Evolutionary conservation across 2,888 invertebrate species (phyloP).

Genomic region (Sinotaia quadrata): DNA sequence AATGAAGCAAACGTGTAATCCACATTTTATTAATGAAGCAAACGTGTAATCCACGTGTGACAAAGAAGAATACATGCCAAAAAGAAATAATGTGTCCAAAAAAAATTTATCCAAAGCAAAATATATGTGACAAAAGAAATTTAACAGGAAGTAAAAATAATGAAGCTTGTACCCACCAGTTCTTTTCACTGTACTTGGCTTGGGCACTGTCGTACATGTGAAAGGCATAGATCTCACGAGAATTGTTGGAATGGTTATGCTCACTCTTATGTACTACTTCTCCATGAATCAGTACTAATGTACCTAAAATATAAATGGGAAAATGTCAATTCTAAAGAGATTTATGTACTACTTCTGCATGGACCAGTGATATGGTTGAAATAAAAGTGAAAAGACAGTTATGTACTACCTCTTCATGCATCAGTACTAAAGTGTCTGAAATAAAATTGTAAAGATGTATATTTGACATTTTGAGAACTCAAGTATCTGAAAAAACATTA

Average conservation of each 20-base stretch:
- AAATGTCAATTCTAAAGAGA: too few species aligned
- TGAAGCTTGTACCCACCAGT: slow-evolving; percentile 79
- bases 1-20: too few species aligned
- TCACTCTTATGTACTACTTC: slow-evolving; percentile 94
- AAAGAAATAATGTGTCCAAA: background rate
- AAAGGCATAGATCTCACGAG: slow-evolving; percentile 96
- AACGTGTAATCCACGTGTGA: too few species aligned
- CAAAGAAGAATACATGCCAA: background rate
- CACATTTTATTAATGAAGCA: too few species aligned
- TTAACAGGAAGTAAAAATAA: background rate
- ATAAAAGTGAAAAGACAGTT: too few species aligned
- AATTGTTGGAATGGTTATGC: slow-evolving; percentile 84
- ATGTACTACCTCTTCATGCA: slow-evolving; percentile 95
- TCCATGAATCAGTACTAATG: slow-evolving; percentile 91
- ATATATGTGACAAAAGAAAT: background rate
- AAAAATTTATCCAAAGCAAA: background rate
- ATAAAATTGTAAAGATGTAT: too few species aligned
- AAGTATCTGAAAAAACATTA: too few species aligned
- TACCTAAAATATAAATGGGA: slow-evolving; percentile 76
- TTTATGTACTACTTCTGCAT: too few species aligned
- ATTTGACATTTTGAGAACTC: too few species aligned
- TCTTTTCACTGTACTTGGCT: slow-evolving; percentile 83
- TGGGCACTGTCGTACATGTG: slow-evolving; percentile 86
- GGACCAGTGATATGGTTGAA: too few species aligned
- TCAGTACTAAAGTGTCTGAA: slow-evolving; percentile 85